Conservation (phyloP, 2,113 vertebrate genomes). For the Lampris incognitus region DNA sequence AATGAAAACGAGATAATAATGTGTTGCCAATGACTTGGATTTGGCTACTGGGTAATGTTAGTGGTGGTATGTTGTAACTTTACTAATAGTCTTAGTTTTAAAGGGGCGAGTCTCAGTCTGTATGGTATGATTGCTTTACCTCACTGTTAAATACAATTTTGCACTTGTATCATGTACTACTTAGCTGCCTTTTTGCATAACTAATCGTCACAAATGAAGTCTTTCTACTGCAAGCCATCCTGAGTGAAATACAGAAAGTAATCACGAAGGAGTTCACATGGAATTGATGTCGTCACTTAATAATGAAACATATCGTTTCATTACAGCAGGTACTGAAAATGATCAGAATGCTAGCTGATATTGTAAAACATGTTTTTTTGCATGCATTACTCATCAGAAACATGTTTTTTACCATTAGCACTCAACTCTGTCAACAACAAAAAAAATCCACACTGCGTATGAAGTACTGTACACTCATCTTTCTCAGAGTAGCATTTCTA, state of each 20-base stretch:
- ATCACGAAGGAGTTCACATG: slow-evolving; percentile 20
- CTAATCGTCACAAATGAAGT: slow-evolving; percentile 57
- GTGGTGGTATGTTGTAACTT: slow-evolving; percentile 31
- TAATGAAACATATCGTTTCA: slow-evolving; percentile 28
- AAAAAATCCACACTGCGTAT: slow-evolving; percentile 19
- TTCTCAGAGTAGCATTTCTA: slow-evolving; percentile 36
- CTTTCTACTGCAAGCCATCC: slow-evolving; percentile 53
- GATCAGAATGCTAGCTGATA: slow-evolving; percentile 40
- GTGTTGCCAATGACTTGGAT: slow-evolving; percentile 20
- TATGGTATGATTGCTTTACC: slow-evolving; percentile 75
- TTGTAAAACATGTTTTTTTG: slow-evolving; percentile 45
- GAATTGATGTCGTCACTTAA: slow-evolving; percentile 21
- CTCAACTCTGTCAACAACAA: background rate
- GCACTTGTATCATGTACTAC: slow-evolving; percentile 79
- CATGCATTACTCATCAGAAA: slow-evolving; percentile 32
- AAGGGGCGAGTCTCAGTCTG: slow-evolving; percentile 58
- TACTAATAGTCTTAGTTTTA: slow-evolving; percentile 53
- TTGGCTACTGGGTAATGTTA: slow-evolving; percentile 41
- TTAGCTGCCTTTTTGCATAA: slow-evolving; percentile 74
- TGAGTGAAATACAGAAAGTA: slow-evolving; percentile 49
- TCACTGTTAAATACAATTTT: slow-evolving; percentile 80
- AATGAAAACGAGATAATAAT: slow-evolving; percentile 33
- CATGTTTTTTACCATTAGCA: slow-evolving; percentile 32
- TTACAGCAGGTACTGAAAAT: slow-evolving; percentile 37
- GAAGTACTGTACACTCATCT: slow-evolving; percentile 31